These are phyloP conservation scores for Leptodactylus fallax DNA, from an alignment of 2,797 vertebrate species.

Conservation along the genomic window DNA sequence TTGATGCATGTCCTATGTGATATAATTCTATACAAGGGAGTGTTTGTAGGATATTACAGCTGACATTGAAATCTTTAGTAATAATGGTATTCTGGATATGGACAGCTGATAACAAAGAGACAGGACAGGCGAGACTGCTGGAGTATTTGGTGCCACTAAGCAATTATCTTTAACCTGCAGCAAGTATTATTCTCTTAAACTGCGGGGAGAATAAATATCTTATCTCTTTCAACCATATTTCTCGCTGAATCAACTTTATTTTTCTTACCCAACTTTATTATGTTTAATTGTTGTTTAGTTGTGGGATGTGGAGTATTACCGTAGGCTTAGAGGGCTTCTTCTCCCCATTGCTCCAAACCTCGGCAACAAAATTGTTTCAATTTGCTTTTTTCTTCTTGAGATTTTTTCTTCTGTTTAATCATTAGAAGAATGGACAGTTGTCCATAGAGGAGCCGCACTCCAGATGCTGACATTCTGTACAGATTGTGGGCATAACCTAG, in stretches of 20 bases:
- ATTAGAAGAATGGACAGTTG: not conserved
- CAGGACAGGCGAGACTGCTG: conserved; percentile 27
- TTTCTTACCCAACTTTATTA: conserved; percentile 7
- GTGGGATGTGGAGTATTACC: not conserved
- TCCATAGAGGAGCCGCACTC: not conserved
- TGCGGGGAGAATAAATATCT: conserved; percentile 41
- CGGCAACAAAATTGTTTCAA: conserved; percentile 5
- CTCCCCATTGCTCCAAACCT: not conserved
- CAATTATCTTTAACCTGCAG: conserved; percentile 49
- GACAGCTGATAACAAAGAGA: conserved; percentile 29
- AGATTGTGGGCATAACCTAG: not conserved
- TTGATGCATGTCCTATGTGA: not conserved
- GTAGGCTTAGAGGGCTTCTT: not conserved
- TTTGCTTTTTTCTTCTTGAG: not conserved
- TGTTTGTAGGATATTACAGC: not conserved
- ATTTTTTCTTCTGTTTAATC: not conserved
- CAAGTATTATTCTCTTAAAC: conserved; percentile 48
- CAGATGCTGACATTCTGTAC: not conserved
- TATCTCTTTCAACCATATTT: conserved; percentile 48
- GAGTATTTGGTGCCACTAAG: conserved; percentile 50
- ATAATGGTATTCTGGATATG: conserved; percentile 14
- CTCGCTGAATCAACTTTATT: conserved; percentile 23
- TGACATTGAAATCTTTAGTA: conserved; percentile 15
- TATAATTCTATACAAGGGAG: not conserved
- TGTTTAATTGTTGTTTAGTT: conserved; percentile 12